Evolutionary conservation across 2,797 vertebrate species (phyloP).

Genomic region (Chaenodraco wilsoni): DNA sequence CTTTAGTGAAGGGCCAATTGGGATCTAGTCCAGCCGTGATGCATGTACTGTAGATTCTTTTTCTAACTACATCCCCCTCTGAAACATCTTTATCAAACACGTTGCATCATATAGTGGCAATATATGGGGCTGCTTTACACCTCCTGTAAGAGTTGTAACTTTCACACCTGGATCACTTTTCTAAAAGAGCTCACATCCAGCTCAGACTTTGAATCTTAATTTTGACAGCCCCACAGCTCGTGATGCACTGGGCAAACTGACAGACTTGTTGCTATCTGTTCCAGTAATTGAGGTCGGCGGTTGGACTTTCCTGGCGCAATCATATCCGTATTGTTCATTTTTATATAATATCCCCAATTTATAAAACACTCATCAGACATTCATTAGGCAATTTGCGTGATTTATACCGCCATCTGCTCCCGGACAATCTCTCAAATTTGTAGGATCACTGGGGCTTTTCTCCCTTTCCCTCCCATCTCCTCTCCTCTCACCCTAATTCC

Average conservation of each 20-base stretch:
- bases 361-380: constrained; percentile 44
- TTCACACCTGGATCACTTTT: background rate
- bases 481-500: constrained; percentile 43
- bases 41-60: constrained; percentile 23
- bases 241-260: constrained; percentile 22
- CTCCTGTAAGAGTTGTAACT: background rate
- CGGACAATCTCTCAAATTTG: constrained; percentile 38
- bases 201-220: constrained; percentile 11
- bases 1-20: constrained; percentile 29
- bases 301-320: constrained; percentile 26
- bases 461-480: constrained; percentile 24
- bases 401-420: constrained; percentile 46
- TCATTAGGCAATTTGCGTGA: constrained; percentile 35
- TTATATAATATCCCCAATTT: constrained; percentile 32
- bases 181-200: background rate
- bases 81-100: constrained; percentile 7
- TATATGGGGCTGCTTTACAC: background rate
- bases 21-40: constrained; percentile 42
- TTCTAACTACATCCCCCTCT: constrained; percentile 21
- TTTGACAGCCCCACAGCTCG: constrained; percentile 4
- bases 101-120: background rate
- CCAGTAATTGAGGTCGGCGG: constrained; percentile 1
- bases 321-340: constrained; percentile 16
- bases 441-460: constrained; percentile 50
- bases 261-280: constrained; percentile 13